Evolutionary conservation across 2,797 vertebrate species (phyloP), one percentile per base, ranked within the genome.

Genomic region (Megaceryle alcyon): DNA sequence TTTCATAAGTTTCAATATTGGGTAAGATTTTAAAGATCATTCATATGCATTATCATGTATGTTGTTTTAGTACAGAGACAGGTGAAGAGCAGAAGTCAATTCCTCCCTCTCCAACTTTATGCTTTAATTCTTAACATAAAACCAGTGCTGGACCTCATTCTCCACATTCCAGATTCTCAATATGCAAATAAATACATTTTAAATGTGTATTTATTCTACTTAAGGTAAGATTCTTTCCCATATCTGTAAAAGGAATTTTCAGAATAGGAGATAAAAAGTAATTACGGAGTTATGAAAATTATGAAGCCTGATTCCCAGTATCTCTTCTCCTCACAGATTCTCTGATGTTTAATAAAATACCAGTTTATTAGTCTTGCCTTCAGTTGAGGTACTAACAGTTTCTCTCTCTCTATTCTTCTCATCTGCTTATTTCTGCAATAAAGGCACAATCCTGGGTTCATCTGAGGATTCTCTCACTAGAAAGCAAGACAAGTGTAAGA

Each of bases 391-490:
- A 61, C 37, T 54, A 88, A 68, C 44, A 72, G 13, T 66, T 89
- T 72, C 22, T 80, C 13, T 88, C 44, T 37, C 76, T 70, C 70
- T 86, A 3, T 54, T 88, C 53, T 57, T 88, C 3, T 3, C 60
- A 65, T 68, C 43, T 84, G 53, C 39, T 78, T 75, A 49, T 54
- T 93, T 80, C 63, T 65, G 59, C 64, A 90, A 87, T 20, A 83
- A 80, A 81, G 37, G 33, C 61, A 91, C 49, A 88, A 79, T 44
- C 35, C 14, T 48, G 63, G 35, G 87, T 94, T 94, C 82, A 94
- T 75, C 54, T 92, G 88, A 95, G 93, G 92, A 86, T 91, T 91
- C 61, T 54, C 72, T 72, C 85, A 77, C 66, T 79, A 70, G 61
- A 90, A 91, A 54, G 57, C 68, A 80, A 79, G 57, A 83, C 65